Evolutionary conservation across 2,888 invertebrate genomes (phyloP), one percentile per base, ranked within the genome.

Genomic region (Nemapogon koenigi): DNA sequence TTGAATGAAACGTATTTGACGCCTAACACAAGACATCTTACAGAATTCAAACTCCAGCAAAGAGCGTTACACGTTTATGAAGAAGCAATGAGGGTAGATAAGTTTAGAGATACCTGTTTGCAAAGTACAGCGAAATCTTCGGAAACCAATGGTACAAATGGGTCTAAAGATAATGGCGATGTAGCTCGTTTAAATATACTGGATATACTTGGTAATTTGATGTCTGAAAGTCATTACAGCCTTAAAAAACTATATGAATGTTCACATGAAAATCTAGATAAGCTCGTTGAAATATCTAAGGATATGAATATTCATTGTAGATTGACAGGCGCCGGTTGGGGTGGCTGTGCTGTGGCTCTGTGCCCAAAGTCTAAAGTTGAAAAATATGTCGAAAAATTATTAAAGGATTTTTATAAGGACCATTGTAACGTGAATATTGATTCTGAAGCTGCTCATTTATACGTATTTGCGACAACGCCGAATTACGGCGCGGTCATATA

Each of bases 271-370:
- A 86, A 89, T 52, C 80, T 98, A 47, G 96, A 99, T 63, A 73
- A 81, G 40, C 81, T 98, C 15, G 92, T 96, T 14, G 79, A 86
- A 18, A 66, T 89, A 54, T 91, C 90, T 6, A 78, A 82, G 42
- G 84, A 86, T 35, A 76, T 83, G 42, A 83, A 84, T 16, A 72
- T 89, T n/a, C 91, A 94, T 28, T 91, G 93, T n/a, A 85, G 98
- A 36, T 78, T 99, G 26, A 98, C 98, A 1, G 99, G 98, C 22
- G 98, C 98, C 18, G 96, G 96, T 80, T 98, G 98, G 98, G 99
- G 98, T 25, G 99, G 99, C 3, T 98, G 97, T 66, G 86, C 90
- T 38, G 95, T 99, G 8, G 94, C 95, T 13, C 71, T 97, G 46
- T 86, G 91, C 38, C 81, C 84, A 1, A 81, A 82, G 40, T 82